Base-by-base conservation (phyloP, 1,140 invertebrate genomes). In the Ceratitis capitata region DNA sequence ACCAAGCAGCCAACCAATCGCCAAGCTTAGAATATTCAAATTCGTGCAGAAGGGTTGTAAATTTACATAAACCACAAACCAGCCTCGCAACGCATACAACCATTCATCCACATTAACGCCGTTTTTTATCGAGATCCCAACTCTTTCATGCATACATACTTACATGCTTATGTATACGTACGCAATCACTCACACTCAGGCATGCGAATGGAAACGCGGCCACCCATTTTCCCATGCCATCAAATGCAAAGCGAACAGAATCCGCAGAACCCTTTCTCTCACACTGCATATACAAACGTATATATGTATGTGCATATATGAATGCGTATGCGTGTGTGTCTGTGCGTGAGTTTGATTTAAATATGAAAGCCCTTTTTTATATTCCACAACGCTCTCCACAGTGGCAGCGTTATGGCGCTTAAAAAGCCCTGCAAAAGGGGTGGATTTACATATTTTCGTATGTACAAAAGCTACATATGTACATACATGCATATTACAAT, bases 1-100 rank as follows among this genome's bases (percentile, higher is more conserved):
- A 78, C 1, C 61, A n/a, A n/a, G n/a, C 51, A 53, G 14, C 47
- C 53, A 74, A 45, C 69, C 69, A 78, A 78, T 78, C 9, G 39
- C 42, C 7, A 78, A 4, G 16, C 32, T 6, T 23, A 45, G 35
- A 42, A 45, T 78, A 78, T 78, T 78, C 69, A 78, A 78, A 78
- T 78, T 61, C n/a, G 5, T 39, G 39, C 35, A 78, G 69, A 78
- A 78, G 69, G 69, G 69, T 78, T 78, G 69, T n/a, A 74, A 42
- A 78, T 78, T 78, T 78, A 78, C 69, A 78, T 78, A 78, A 78
- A n/a, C 69, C 39, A 42, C 35, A 42, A 74, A 69, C 2, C 39
- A 45, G 16, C 35, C 39, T 45, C 39, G 61, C 9, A 10, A 26
- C 39, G 19, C n/a, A 78, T 39, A 26, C 69, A 45, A n/a, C 2